Evolutionary conservation across 2,113 vertebrate genomes (phyloP).

Genomic region (Scomber japonicus): DNA sequence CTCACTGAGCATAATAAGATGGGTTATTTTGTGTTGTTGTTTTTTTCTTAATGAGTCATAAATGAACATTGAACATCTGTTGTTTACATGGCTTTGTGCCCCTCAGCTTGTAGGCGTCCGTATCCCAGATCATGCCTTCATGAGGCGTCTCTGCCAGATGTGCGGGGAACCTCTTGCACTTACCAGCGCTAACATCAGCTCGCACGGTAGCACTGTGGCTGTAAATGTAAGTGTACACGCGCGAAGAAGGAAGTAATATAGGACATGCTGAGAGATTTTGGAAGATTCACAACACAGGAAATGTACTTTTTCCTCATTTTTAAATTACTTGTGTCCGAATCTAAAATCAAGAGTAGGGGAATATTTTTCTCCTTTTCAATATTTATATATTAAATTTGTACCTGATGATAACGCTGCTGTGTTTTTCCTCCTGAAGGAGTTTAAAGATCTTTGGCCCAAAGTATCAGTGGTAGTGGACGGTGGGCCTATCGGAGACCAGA

Average conservation of each 20-base stretch:
- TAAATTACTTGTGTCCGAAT: not conserved
- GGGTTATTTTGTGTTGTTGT: too few relatives aligned
- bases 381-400: not conserved
- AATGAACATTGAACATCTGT: not conserved
- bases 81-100: not conserved
- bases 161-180: slow-evolving; percentile 92
- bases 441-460: slow-evolving; percentile 93
- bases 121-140: slow-evolving; percentile 91
- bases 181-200: slow-evolving; percentile 95
- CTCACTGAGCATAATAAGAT: too few relatives aligned
- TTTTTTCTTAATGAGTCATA: not conserved
- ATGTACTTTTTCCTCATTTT: not conserved
- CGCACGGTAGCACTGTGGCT: slow-evolving; percentile 88
- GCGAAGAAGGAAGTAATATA: not conserved
- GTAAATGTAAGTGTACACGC: slow-evolving; percentile 84
- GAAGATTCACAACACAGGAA: too few relatives aligned
- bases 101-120: slow-evolving; percentile 93
- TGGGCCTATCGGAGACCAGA: slow-evolving; percentile 89
- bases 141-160: slow-evolving; percentile 88
- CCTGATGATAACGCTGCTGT: not conserved
- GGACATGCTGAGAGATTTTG: too few relatives aligned
- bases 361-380: not conserved
- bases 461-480: slow-evolving; percentile 92
- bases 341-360: not conserved
- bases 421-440: slow-evolving; percentile 86